Evolutionary conservation across 2,888 invertebrate genomes (phyloP), one percentile per base, ranked within the genome.

Genomic region (Mallateleia sp.): DNA sequence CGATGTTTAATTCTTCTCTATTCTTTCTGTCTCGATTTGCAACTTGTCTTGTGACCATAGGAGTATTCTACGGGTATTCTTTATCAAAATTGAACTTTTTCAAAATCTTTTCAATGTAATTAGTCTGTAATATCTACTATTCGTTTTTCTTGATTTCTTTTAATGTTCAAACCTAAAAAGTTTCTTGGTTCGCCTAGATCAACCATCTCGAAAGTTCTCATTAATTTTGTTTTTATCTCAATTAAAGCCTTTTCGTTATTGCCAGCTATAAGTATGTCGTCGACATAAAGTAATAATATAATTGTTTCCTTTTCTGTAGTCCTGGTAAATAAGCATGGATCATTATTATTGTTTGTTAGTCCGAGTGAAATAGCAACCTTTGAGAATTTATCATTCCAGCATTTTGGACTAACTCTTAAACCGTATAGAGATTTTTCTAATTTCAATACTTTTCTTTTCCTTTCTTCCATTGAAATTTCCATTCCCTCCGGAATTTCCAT

Each of bases 171-270:
- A n/a, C 38, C 38, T 38, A 88, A 74, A 58, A 87, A 89, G 20
- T 62, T 25, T 83, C 81, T 87, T 22, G 88, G 86, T 34, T 67
- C 56, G 47, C 88, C 86, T 14, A 88, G 25, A 20, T 84, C 79
- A 14, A 52, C 80, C 66, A 89, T 89, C 79, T 89, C 71, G 66
- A 87, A 89, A 71, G 74, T 79, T 11, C 32, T 72, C 58, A 50
- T 54, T 15, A 89, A 66, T 66, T 47, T 52, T 47, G n/a, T 38
- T 72, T 79, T 89, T 28, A 89, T 64, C 71, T 6, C 14, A n/a
- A n/a, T n/a, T 11, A 38, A 38, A 6, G 11, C 8, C 38, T 38
- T 11, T 9, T 72, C 34, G 67, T 38, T 38, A 77, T 90, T 89
- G 54, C 87, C 85, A 1, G 88, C 88, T 18, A 88, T 2, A 8